Base-by-base conservation (phyloP, 2,113 vertebrate genomes). In the Callaeas wilsoni region DNA sequence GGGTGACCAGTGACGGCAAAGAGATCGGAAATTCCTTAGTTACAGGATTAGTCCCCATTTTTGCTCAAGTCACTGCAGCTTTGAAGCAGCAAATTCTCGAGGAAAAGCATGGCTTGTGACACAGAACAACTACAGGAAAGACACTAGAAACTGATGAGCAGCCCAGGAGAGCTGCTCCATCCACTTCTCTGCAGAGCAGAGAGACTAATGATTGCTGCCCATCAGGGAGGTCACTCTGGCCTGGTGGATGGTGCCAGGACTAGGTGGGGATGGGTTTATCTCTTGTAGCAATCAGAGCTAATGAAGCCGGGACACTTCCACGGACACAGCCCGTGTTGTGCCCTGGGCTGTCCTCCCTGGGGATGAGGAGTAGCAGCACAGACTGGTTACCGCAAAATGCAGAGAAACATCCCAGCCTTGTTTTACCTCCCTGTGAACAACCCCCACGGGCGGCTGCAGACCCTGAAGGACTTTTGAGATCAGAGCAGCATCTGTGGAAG, bases 381-480 rank as follows among this genome's bases (percentile, higher is more conserved):
- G n/a, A 12, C 30, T 14, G 12, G 12, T 41, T 46, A 17, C 7
- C 33, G 39, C 47, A 52, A 10, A 25, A 33, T 6, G 37, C 44
- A 71, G 57, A 46, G 68, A 68, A 82, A 23, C 2, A 71, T 22
- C 44, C 20, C 41, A 55, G 22, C 25, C 44, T 73, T 37, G 18
- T 25, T 84, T 47, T 29, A 10, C 26, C 11, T 32, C 17, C 60
- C 52, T 55, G 12, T 57, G 44, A 64, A n/a, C 3, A 6, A 71
- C 16, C 27, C 20, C 4, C 18, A 2, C 2, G 4, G 32, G 47
- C 0, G 1, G 33, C 37, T 71, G n/a, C 32, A 81, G 37, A 33
- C 16, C 17, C 39, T 4, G 13, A 44, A 49, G 27, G 67, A 32
- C 23, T 88, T 88, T 18, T 4, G 55, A 64, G 49, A 59, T 35